Conservation (phyloP, 2,113 vertebrate genomes). For the Zosterops pallidus region DNA sequence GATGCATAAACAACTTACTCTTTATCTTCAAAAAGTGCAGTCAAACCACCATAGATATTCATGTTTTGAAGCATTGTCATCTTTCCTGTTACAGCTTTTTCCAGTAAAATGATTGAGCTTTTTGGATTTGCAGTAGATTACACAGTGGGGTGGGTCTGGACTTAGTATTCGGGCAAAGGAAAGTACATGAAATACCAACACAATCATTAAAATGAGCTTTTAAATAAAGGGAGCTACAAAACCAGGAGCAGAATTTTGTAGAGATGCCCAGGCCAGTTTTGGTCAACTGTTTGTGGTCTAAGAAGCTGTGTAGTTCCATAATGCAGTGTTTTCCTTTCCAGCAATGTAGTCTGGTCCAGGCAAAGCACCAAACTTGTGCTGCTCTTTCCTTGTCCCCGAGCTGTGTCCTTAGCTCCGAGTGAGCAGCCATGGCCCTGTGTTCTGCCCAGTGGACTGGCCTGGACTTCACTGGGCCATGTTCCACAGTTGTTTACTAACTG, state of each 20-base stretch:
- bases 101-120: neutral
- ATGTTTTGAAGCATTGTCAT: neutral
- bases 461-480: neutral
- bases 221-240: neutral
- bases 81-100: neutral
- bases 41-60: neutral
- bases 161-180: neutral
- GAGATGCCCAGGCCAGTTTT: neutral
- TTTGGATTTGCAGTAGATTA: neutral
- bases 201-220: neutral
- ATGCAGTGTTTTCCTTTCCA: neutral
- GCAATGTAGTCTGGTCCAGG: neutral
- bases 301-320: neutral
- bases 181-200: neutral
- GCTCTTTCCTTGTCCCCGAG: rapidly evolving
- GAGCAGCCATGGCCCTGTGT: rapidly evolving
- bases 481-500: neutral
- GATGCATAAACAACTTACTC: neutral
- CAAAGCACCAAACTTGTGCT: rapidly evolving
- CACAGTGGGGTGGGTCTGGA: neutral
- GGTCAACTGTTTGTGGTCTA: neutral
- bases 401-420: neutral
- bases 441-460: neutral
- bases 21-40: neutral
- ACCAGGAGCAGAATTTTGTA: neutral